Base-by-base conservation (phyloP, 2,888 invertebrate genomes). In the Oscheius sp. region DNA sequence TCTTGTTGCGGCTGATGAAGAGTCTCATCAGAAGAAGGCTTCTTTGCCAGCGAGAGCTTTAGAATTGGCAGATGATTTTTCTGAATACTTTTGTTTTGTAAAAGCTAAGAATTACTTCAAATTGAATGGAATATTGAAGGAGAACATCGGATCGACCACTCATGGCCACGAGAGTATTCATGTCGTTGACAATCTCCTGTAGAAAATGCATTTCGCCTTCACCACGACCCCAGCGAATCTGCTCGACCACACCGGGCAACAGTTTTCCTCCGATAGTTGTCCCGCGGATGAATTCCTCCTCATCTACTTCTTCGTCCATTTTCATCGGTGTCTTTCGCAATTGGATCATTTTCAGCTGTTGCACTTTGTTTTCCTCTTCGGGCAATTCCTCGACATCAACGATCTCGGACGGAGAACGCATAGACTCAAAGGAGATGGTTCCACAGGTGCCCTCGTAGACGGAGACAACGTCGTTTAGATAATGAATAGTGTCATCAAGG, bases 381-480 rank as follows among this genome's bases (percentile, higher is more conserved):
- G 18, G 12, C 61, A 18, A 0, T 21, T 43, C 61, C 25, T 61
- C 61, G 12, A 12, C 21, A 2, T 21, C 45, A 1, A 41, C 6
- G 9, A n/a, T 2, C 21, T 43, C 41, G n/a, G 41, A 41, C 21
- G 12, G 43, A 9, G 35, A 12, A 13, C n/a, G 18, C 9, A 61
- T 12, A 12, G 61, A 61, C 23, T 61, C 61, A 43, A 43, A 61
- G 6, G 61, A 61, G 1, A 43, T 1, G n/a, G 61, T 61, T n/a
- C 61, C 61, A 43, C 18, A 35, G 7, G 61, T 61, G 61, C 43
- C n/a, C 18, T 61, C 61, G 43, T 45, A 61, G 61, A 61, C 61
- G 2, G 61, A 61, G 41, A 43, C n/a, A 13, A 43, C 7, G 18
- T 61, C 61, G n/a, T 61, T 61, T 21, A 41, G 16, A 1, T 61